Conservation (phyloP, 2,113 vertebrate genomes). For the Dasyurus viverrinus region DNA sequence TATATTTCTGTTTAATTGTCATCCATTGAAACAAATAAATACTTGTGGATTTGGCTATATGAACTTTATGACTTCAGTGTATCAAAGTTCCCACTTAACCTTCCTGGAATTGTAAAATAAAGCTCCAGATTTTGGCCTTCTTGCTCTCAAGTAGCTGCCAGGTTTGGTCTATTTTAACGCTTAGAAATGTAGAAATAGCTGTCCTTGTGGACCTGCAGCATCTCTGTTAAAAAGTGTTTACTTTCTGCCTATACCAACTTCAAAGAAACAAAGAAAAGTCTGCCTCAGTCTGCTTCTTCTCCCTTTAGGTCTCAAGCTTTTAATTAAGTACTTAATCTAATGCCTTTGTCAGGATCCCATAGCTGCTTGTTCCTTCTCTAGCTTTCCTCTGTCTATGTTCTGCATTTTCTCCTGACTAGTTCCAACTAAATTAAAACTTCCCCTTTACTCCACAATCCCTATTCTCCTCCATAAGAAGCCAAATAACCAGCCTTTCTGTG, state of each 20-base stretch:
- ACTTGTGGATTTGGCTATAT: not conserved
- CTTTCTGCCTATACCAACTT: conserved; percentile 1
- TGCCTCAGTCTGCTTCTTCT: not conserved
- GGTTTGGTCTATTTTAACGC: not conserved
- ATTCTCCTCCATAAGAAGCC: conserved; percentile 4
- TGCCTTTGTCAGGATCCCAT: conserved; percentile 39
- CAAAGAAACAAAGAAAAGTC: conserved; percentile 30
- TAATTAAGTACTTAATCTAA: conserved; percentile 71
- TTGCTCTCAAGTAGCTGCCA: conserved; percentile 7
- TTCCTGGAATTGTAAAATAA: not conserved
- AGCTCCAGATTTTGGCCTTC: not conserved
- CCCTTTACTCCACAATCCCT: not conserved
- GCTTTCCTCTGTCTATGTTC: not conserved
- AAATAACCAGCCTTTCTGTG: not conserved
- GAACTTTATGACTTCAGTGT: not conserved
- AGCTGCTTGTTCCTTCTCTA: conserved; percentile 17
- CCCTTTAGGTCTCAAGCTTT: conserved; percentile 8
- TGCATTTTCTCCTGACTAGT: conserved; percentile 27
- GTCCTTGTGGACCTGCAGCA: not conserved
- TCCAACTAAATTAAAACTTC: conserved; percentile 38
- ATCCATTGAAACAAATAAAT: not conserved
- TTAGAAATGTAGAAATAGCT: not conserved
- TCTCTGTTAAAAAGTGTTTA: not conserved
- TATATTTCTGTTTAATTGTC: not conserved
- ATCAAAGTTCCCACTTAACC: not conserved